phyloP scores from a whole-genome alignment of 2,797 vertebrate genomes.

The Dryobates pubescens region DNA sequence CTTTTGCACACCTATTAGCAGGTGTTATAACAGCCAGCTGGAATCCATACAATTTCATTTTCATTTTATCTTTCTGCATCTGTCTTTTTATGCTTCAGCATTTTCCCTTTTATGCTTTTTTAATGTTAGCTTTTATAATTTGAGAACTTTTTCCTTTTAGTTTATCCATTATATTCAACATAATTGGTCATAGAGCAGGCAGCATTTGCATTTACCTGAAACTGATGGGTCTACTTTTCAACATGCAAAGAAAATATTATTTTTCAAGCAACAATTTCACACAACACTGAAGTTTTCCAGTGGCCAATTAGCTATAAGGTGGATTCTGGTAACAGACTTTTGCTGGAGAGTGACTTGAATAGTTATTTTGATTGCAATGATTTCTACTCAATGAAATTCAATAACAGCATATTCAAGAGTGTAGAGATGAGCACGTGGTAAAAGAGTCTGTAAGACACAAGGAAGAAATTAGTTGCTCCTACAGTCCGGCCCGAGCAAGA shows the following conservation, averaged over 20 bases:
- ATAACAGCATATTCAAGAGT: not conserved
- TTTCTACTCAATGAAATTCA: conserved; percentile 18
- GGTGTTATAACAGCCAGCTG: conserved; percentile 24
- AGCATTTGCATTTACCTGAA: not conserved
- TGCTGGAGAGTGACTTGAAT: conserved; percentile 9
- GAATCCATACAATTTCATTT: conserved; percentile 32
- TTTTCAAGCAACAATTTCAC: not conserved
- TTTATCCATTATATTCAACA: not conserved
- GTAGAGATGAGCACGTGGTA: not conserved
- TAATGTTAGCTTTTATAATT: not conserved
- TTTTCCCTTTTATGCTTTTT: conserved; percentile 8
- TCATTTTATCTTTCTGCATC: not conserved
- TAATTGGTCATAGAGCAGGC: not conserved
- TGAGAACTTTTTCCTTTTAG: not conserved
- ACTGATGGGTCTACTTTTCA: not conserved
- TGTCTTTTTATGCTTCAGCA: conserved; percentile 5
- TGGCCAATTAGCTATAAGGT: conserved; percentile 2
- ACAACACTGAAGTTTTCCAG: not conserved
- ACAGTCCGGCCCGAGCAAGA: not conserved
- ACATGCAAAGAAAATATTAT: not conserved
- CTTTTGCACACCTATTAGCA: not conserved
- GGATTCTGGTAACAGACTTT: conserved; percentile 13
- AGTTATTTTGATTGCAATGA: not conserved
- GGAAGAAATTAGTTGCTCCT: not conserved
- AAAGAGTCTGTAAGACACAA: not conserved